These are phyloP conservation scores for Melanostoma scalare DNA, from an alignment of 2,888 invertebrate genomes.

Conservation along the genomic window DNA sequence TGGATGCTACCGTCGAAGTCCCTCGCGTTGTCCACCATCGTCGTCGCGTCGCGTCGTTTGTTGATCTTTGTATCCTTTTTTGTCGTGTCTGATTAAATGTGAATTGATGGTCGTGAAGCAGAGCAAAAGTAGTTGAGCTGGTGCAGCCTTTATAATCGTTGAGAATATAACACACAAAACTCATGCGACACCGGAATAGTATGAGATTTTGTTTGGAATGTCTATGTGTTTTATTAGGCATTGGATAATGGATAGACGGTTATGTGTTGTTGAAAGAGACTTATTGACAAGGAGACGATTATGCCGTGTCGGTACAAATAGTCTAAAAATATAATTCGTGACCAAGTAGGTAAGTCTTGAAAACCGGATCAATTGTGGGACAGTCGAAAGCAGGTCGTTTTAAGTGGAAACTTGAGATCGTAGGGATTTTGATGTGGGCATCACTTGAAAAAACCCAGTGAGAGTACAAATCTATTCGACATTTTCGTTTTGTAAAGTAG, in stretches of 20 bases:
- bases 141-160: slow-evolving; percentile 9
- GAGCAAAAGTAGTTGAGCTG: slow-evolving; percentile 27
- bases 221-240: slow-evolving; percentile 28
- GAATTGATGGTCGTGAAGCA: slow-evolving; percentile 60
- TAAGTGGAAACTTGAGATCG: too few species aligned
- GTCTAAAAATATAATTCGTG: slow-evolving; percentile 54
- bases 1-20: slow-evolving; percentile 22
- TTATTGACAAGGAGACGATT: slow-evolving; percentile 58
- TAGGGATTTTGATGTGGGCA: too few species aligned
- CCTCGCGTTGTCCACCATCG: background rate
- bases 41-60: slow-evolving; percentile 14
- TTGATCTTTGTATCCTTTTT: slow-evolving; percentile 68
- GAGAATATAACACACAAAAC: slow-evolving; percentile 19
- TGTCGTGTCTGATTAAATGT: slow-evolving; percentile 65
- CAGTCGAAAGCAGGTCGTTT: too few species aligned
- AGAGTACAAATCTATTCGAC: too few species aligned
- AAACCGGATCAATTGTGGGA: too few species aligned
- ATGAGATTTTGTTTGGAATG: slow-evolving; percentile 19
- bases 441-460: too few species aligned
- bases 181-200: slow-evolving; percentile 24
- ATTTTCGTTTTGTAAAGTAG: too few species aligned
- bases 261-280: slow-evolving; percentile 51
- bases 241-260: slow-evolving; percentile 29
- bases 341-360: slow-evolving; percentile 5
- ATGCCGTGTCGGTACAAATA: slow-evolving; percentile 14